phyloP scores from a whole-genome alignment of 1,140 invertebrate species.

The Temnothorax curvispinosus region DNA sequence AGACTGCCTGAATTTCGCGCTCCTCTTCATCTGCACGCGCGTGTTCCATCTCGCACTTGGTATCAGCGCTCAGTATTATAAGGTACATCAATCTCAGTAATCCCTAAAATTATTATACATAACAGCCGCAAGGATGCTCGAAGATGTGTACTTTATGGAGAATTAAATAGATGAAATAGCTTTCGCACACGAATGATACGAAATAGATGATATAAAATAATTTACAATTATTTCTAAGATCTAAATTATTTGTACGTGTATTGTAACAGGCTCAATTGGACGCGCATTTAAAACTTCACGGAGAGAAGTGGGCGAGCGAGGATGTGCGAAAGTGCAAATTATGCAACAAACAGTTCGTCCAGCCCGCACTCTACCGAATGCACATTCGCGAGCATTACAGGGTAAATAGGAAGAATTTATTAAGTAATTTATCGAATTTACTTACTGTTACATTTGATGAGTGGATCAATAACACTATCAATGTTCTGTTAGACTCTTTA shows the following conservation, averaged over 20 bases:
- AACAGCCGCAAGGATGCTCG: background rate
- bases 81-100: constrained; percentile 70
- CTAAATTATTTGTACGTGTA: constrained; percentile 5
- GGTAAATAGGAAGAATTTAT: constrained; percentile 63
- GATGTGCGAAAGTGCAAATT: constrained; percentile 81
- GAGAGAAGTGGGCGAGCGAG: constrained; percentile 80
- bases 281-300: constrained; percentile 80
- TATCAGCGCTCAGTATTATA: constrained; percentile 77
- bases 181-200: background rate
- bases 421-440: background rate
- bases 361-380: constrained; percentile 80
- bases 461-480: background rate
- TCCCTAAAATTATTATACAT: background rate
- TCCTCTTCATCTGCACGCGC: constrained; percentile 77
- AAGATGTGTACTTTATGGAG: background rate
- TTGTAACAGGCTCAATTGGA: constrained; percentile 78
- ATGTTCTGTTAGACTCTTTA: background rate
- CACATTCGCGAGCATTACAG: constrained; percentile 82
- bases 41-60: constrained; percentile 80
- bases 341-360: constrained; percentile 81
- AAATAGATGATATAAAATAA: background rate
- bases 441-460: background rate
- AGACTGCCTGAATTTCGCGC: constrained; percentile 78
- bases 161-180: background rate
- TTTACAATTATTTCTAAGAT: background rate